These are phyloP conservation scores for Lapara coniferarum DNA, from an alignment of 2,888 invertebrate species.

Conservation along the genomic window DNA sequence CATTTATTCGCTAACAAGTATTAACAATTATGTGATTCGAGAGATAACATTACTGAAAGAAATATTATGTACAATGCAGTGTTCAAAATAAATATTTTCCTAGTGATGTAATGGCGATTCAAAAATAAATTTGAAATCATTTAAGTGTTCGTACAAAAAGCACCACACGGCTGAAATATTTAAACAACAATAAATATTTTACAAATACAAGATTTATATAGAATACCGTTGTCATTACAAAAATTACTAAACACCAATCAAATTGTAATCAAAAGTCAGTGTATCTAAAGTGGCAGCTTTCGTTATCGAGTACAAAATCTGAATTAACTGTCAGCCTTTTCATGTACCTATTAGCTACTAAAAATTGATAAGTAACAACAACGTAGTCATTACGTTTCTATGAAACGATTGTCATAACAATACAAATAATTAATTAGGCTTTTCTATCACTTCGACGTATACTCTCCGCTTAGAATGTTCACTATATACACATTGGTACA, in stretches of 20 bases:
- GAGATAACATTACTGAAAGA: slow-evolving; percentile 30
- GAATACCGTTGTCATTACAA: slow-evolving; percentile 16
- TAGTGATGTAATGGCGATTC: neutral
- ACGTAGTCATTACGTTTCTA: slow-evolving; percentile 76
- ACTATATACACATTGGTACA: slow-evolving; percentile 59
- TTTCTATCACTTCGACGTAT: slow-evolving; percentile 81
- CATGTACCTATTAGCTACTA: slow-evolving; percentile 77
- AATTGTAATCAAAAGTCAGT: slow-evolving; percentile 22
- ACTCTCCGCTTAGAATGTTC: slow-evolving; percentile 62
- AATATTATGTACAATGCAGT: slow-evolving; percentile 17
- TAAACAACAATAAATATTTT: slow-evolving; percentile 28
- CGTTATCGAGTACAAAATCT: slow-evolving; percentile 63
- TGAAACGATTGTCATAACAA: slow-evolving; percentile 77
- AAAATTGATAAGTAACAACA: slow-evolving; percentile 79
- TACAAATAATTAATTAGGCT: slow-evolving; percentile 78
- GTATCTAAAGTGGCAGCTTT: slow-evolving; percentile 56
- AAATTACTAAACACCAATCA: slow-evolving; percentile 18
- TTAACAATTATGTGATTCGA: slow-evolving; percentile 63
- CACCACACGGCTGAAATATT: slow-evolving; percentile 19
- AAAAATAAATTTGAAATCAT: slow-evolving; percentile 12
- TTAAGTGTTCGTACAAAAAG: slow-evolving; percentile 16
- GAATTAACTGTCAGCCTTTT: slow-evolving; percentile 79
- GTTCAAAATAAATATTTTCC: slow-evolving; percentile 11
- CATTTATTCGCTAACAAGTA: slow-evolving; percentile 72
- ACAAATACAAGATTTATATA: slow-evolving; percentile 34